These are phyloP conservation scores for Pachydiplax longipennis DNA, from an alignment of 2,888 invertebrate genomes.

Conservation along the genomic window DNA sequence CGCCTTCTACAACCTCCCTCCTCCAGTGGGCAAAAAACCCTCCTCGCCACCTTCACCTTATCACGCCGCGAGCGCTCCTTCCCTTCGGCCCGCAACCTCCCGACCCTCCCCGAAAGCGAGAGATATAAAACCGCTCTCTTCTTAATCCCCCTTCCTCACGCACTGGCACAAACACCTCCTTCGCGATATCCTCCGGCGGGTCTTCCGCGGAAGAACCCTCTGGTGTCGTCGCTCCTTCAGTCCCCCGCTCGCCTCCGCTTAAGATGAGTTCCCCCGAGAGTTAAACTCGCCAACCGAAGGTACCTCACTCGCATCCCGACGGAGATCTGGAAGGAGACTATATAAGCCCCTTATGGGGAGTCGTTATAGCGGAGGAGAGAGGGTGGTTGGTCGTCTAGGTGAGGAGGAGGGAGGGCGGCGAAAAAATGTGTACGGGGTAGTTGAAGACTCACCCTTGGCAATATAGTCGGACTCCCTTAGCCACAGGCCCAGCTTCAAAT, in stretches of 20 bases:
- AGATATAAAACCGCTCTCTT: neutral
- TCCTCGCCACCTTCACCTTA: neutral
- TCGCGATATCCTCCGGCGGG: neutral
- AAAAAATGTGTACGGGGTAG: neutral
- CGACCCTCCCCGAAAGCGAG: neutral
- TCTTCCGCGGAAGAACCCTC: neutral
- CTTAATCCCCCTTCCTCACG: neutral
- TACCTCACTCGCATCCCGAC: slow-evolving; percentile 25
- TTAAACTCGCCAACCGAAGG: neutral
- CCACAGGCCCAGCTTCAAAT: slow-evolving; percentile 28
- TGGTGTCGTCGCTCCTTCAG: neutral
- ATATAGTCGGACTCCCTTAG: neutral
- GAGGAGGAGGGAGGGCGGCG: neutral
- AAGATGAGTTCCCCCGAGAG: neutral
- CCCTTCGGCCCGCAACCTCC: neutral
- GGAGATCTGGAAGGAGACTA: slow-evolving; percentile 32
- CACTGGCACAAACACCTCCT: neutral
- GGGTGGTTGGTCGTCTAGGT: neutral
- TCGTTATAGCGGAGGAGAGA: neutral
- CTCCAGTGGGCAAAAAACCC: neutral
- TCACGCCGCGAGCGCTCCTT: neutral
- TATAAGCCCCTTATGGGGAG: neutral
- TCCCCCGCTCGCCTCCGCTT: neutral
- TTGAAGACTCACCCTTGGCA: neutral
- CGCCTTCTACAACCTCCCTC: neutral